A percentile compares a stretch with the other conserved stretches of the same genome.
These are phyloP conservation scores for Strix uralensis DNA, from an alignment of 2,113 vertebrate genomes.

Conservation along the genomic window DNA sequence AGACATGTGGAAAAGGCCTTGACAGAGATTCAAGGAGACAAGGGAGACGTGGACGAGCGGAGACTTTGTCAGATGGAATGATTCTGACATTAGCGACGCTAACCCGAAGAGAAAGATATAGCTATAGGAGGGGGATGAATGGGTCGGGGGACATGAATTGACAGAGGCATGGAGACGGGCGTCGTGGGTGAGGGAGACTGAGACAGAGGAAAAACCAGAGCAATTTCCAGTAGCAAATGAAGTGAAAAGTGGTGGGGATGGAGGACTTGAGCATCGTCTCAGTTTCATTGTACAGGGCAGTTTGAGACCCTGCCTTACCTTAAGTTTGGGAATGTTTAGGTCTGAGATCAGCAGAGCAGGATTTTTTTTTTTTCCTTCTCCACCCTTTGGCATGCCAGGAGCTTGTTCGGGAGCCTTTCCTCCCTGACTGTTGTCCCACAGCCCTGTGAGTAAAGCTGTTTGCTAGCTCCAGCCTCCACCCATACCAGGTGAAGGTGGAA, in stretches of 20 bases:
- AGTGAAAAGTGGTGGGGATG: background rate
- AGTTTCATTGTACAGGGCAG: fast-evolving
- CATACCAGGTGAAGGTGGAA: background rate
- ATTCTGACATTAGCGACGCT: conserved; percentile 65
- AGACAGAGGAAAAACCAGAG: background rate
- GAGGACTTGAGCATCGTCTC: fast-evolving
- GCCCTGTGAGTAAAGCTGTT: background rate
- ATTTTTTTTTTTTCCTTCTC: background rate
- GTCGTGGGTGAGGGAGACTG: background rate
- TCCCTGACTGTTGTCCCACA: background rate
- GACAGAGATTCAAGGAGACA: conserved; percentile 78
- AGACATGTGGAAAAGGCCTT: conserved; percentile 78
- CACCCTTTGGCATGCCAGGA: background rate
- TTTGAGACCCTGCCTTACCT: background rate
- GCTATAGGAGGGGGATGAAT: background rate
- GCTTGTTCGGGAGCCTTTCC: background rate
- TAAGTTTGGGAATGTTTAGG: background rate
- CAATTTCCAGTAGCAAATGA: background rate
- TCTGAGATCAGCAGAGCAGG: background rate
- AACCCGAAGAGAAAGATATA: conserved; percentile 64
- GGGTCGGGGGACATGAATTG: background rate
- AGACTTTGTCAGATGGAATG: conserved; percentile 77
- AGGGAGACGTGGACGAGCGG: conserved; percentile 61
- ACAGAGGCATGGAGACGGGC: background rate
- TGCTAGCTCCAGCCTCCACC: background rate